Conservation (phyloP, 2,113 vertebrate species). For the Ailurus styani region DNA sequence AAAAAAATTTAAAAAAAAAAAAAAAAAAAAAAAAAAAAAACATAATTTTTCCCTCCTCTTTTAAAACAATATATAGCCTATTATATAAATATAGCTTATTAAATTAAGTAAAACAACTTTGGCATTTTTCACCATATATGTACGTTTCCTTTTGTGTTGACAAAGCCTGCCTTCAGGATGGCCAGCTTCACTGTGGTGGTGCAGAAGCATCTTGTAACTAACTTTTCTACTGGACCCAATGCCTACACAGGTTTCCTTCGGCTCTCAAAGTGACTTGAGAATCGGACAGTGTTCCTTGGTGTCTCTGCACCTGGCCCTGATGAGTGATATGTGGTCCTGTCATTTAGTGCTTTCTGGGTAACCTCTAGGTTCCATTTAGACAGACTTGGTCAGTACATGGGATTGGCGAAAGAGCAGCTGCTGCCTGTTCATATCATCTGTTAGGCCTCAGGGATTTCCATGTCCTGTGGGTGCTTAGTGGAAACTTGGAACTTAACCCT, state of each 20-base stretch:
- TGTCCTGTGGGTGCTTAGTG: neutral
- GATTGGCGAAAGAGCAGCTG: neutral
- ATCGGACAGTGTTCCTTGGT: fast-evolving
- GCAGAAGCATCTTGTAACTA: neutral
- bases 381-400: neutral
- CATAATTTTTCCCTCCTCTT: neutral
- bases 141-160: neutral
- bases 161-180: neutral
- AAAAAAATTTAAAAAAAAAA: no score
- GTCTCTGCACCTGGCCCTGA: neutral
- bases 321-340: neutral
- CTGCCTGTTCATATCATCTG: neutral
- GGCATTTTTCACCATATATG: neutral
- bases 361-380: constrained; percentile 2
- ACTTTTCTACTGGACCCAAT: neutral
- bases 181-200: neutral
- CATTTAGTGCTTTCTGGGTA: neutral
- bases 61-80: neutral
- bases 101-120: neutral
- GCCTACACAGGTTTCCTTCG: neutral
- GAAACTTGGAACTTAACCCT: constrained; percentile 32
- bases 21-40: no score
- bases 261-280: neutral
- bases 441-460: constrained; percentile 32
- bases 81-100: neutral